phyloP scores from a whole-genome alignment of 2,113 vertebrate genomes.

The Lagenorhynchus albirostris region DNA sequence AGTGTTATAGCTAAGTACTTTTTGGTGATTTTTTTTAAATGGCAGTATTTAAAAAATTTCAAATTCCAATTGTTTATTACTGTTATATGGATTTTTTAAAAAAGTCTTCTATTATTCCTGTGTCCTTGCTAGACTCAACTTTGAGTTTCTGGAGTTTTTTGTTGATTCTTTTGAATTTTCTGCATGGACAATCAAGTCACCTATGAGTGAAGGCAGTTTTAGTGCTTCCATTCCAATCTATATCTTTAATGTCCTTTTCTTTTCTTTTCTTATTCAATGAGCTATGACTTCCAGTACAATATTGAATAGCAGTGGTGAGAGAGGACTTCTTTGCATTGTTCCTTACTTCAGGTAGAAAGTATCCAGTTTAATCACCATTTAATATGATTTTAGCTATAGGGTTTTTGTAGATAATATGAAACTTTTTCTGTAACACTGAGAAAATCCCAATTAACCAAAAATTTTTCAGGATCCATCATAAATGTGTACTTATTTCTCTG shows the following conservation, averaged over 20 bases:
- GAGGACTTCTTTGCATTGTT: neutral
- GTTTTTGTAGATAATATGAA: neutral
- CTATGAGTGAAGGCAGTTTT: neutral
- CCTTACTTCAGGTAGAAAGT: neutral
- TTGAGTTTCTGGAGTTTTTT: neutral
- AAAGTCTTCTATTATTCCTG: neutral
- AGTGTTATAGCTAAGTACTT: neutral
- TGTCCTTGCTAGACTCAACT: neutral
- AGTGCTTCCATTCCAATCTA: neutral
- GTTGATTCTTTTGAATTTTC: neutral
- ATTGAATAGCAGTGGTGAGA: neutral
- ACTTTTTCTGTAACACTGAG: neutral
- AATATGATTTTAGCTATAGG: neutral
- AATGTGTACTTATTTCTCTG: neutral
- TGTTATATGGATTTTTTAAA: neutral
- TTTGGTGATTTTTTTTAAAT: neutral
- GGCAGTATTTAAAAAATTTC: neutral
- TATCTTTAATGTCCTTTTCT: neutral
- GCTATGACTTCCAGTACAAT: neutral
- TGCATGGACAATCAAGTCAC: neutral
- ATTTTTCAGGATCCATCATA: neutral
- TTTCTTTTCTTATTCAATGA: neutral
- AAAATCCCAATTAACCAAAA: neutral
- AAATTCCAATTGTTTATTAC: neutral
- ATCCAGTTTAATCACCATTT: neutral